These are phyloP conservation scores for Thysanoteuthis rhombus DNA, from an alignment of 2,888 invertebrate species.

Conservation along the genomic window DNA sequence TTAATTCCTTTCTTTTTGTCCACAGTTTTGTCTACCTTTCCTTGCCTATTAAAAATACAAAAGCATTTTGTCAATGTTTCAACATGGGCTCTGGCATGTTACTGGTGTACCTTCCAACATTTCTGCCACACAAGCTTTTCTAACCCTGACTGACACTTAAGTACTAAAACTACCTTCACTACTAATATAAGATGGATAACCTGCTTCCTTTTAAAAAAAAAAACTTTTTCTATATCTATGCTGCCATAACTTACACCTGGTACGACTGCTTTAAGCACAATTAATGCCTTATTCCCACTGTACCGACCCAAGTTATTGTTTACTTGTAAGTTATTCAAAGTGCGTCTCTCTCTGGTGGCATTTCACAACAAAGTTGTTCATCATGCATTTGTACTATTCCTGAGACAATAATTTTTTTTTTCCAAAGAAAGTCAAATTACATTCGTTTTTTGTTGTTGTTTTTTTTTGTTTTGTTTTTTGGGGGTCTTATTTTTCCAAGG, in stretches of 20 bases:
- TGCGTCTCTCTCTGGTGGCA: background rate
- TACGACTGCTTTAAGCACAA: background rate
- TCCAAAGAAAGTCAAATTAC: no score
- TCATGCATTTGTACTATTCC: background rate
- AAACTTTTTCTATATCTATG: background rate
- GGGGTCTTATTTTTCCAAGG: no score
- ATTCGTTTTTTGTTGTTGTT: no score
- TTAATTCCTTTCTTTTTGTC: background rate
- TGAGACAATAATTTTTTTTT: no score
- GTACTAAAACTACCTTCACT: background rate
- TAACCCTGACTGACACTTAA: background rate
- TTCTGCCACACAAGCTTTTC: slow-evolving; percentile 12
- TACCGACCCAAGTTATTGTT: background rate
- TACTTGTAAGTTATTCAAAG: background rate
- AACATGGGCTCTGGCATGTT: background rate
- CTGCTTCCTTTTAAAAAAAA: no score
- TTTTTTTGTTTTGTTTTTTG: no score
- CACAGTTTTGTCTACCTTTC: background rate
- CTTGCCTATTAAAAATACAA: background rate
- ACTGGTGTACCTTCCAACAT: background rate
- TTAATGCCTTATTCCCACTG: background rate
- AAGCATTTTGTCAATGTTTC: background rate
- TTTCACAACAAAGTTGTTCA: background rate
- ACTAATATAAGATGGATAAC: background rate
- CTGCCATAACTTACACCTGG: background rate